Base-by-base conservation (phyloP, 2,797 vertebrate species). In the Thripadectes ignobilis region DNA sequence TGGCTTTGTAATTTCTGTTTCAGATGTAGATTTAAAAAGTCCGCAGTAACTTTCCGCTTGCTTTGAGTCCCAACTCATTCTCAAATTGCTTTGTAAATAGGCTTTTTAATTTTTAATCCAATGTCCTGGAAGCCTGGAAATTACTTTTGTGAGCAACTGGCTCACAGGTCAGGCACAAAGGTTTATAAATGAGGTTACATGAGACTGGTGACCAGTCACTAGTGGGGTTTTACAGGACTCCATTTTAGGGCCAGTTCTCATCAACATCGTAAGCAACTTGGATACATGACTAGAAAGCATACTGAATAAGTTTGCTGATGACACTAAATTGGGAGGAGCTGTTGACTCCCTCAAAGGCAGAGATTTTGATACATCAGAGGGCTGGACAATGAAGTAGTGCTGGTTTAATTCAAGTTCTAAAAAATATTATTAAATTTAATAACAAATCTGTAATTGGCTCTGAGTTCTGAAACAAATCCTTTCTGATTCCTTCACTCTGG, bases 111-210 rank as follows among this genome's bases (percentile, higher is more conserved):
- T 91, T 85, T 88, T 72, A 76, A 46, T 26, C 73, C 6, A 1
- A 0, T 67, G 57, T 71, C 29, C 32, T 34, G 57, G 49, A 85
- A 79, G 57, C 32, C 39, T 45, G 36, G 32, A 73, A 73, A 52
- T 66, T 4, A 34, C 29, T 91, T 80, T 29, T 7, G 3, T 58
- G 54, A 59, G 32, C 67, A 66, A 0, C 17, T 79, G 39, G 16
- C 46, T 73, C 27, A 68, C 0, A 0, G 30, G 3, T 61, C 54
- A 48, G 54, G 19, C 0, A 0, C 34, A 54, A 3, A 67, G 22
- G 10, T 23, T 85, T 73, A 9, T 41, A 66, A 29, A 29, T 36
- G 32, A 27, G 34, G 9, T 85, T 29, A 30, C 46, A 52, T 46
- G 29, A 52, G n/a, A 14, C 29, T 58, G 17, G 12, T 46, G 45